phyloP scores from a whole-genome alignment of 2,888 invertebrate species.

The Calameuta pallipes region DNA sequence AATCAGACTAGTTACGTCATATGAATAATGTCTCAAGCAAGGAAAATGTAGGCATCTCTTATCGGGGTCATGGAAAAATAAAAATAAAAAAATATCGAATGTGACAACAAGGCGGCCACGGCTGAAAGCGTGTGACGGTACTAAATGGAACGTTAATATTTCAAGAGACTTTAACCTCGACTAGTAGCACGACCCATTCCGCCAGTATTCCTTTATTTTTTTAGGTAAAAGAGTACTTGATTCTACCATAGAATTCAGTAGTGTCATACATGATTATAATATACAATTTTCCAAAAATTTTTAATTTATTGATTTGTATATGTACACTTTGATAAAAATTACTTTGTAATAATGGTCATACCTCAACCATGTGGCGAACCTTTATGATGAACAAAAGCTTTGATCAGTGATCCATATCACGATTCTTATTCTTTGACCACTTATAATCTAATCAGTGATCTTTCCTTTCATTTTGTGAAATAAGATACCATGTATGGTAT shows the following conservation, averaged over 20 bases:
- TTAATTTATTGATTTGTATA: background rate
- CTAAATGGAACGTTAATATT: background rate
- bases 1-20: background rate
- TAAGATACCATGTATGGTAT: background rate
- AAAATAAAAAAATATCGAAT: background rate
- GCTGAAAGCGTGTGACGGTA: background rate
- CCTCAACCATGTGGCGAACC: background rate
- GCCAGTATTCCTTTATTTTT: background rate
- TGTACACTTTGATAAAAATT: background rate
- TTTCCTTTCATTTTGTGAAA: background rate
- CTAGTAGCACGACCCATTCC: background rate
- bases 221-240: background rate
- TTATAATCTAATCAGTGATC: background rate
- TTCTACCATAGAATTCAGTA: background rate
- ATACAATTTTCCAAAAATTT: background rate
- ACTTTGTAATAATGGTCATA: background rate
- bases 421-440: background rate
- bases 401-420: background rate
- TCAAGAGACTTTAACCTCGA: background rate
- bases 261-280: background rate
- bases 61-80: background rate
- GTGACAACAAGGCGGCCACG: background rate
- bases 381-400: background rate
- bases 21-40: background rate
- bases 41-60: background rate